These are phyloP conservation scores for Coenonympha arcania DNA, from an alignment of 2,888 invertebrate species.

Conservation along the genomic window DNA sequence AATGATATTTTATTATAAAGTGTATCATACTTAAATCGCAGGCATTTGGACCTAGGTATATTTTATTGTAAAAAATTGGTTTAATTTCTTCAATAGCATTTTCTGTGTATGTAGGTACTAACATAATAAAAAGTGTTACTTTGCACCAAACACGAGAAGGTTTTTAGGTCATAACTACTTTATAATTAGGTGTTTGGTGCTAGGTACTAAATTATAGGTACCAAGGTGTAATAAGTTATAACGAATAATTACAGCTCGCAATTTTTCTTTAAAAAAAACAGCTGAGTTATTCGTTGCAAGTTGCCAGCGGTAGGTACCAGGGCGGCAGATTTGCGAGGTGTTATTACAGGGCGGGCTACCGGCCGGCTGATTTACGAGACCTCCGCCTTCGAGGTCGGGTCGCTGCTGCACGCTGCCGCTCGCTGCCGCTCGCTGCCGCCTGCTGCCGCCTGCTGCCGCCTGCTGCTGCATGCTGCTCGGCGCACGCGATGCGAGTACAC, in stretches of 20 bases:
- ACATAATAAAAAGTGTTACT: background rate
- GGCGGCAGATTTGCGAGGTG: constrained; percentile 15
- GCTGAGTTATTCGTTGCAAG: background rate
- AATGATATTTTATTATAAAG: too few relatives aligned
- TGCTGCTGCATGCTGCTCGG: too few relatives aligned
- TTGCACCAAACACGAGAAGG: background rate
- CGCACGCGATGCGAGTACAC: constrained; percentile 2
- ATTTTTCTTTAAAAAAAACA: background rate
- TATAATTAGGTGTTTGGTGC: background rate
- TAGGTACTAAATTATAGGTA: background rate
- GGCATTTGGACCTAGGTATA: too few relatives aligned
- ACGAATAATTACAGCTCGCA: background rate
- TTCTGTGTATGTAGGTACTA: too few relatives aligned
- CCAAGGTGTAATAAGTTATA: background rate
- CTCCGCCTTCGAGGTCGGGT: constrained; percentile 1
- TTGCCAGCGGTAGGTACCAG: background rate
- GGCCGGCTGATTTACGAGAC: too few relatives aligned
- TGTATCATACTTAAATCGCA: too few relatives aligned
- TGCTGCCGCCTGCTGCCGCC: too few relatives aligned
- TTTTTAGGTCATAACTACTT: background rate
- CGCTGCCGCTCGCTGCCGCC: too few relatives aligned
- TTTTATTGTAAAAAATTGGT: too few relatives aligned
- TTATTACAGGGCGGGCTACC: constrained; percentile 17
- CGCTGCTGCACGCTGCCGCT: too few relatives aligned
- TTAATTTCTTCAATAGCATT: too few relatives aligned